Evolutionary conservation across 2,113 vertebrate genomes (phyloP), one percentile per base, ranked within the genome.

Genomic region (Murina feae): DNA sequence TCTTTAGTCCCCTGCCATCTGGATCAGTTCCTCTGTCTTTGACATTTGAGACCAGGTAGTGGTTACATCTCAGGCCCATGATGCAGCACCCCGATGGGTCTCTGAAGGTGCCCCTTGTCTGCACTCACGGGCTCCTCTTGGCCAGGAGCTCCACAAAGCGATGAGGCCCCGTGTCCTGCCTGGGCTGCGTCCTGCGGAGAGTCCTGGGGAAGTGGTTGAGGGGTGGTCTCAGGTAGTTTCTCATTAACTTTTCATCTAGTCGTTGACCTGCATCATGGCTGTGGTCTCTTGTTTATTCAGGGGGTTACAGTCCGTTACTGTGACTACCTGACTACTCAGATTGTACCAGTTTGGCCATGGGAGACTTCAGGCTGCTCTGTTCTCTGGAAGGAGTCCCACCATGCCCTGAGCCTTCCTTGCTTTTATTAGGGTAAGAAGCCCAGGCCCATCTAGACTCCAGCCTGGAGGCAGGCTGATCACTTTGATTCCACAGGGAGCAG

Each of bases 121-220:
- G 6, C 16, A 4, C 0, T 20, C 4, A 1, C 25, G 49, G 25
- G 6, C 17, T 2, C 37, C 21, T 17, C 58, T 55, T 20, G 11
- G 49, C 6, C 28, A 23, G 84, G 28, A 14, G 12, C 28, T 7
- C 32, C 17, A 9, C 47, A 3, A 39, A 39, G 23, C 23, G 0
- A 9, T 28, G 65, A 28, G 69, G 21, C 71, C 68, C 3, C 14
- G 4, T 17, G 71, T 30, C 71, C 39, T 65, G 63, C 63, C 63
- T 17, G 63, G 63, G 63, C 63, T 32, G 30, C 14, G 30, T 65
- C 63, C 63, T 65, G 60, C 63, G 7, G 30, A n/a, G 2, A 14
- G 63, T 65, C 63, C n/a, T 65, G 63, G 63, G 63, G 30, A 65
- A n/a, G 63, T n/a, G 63, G 63, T 32, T 8, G 60, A 32, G 60